Evolutionary conservation across 1,140 invertebrate genomes (phyloP), one percentile per base, ranked within the genome.

Genomic region (Cydia fagiglandana): DNA sequence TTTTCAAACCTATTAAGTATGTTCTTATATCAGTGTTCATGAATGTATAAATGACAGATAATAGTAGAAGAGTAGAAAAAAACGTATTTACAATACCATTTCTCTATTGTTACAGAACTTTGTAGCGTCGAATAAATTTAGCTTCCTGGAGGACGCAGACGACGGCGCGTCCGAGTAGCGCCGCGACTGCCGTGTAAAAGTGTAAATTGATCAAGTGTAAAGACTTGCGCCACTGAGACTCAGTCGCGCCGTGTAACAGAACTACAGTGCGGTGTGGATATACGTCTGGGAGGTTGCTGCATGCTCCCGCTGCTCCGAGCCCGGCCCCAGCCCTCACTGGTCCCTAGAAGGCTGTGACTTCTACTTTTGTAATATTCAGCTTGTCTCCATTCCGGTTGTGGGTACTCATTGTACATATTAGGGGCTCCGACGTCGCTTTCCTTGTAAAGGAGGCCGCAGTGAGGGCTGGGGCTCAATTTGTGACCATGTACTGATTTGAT

Each of bases 61-160:
- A 24, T 24, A 3, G 30, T 2, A 30, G 30, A 30, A 3, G 30
- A 30, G 30, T 30, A 30, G 34, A 38, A 38, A 41, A 41, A 41
- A 41, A 41, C 38, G 0, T 41, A 10, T 64, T 64, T 64, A 20
- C 20, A 41, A 77, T 45, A 45, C 64, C 75, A 74, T 70, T 80
- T 85, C 84, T 84, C 79, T 79, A 80, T 78, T 70, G 66, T 94
- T 93, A 13, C 93, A 95, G 95, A 95, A 94, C 84, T 95, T 95
- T 79, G 93, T 94, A 83, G 94, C 93, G 85, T 94, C 94, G 81
- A 95, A 95, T 82, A 95, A 95, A 91, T 95, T 93, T 84, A 93
- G 92, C 83, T 93, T 90, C 87, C 82, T 93, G 73, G 90, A 92
- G 75, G 91, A 90, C 82, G 90, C 88, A 70, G 91, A 91, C 79